Evolutionary conservation across 1,140 invertebrate species (phyloP).

Genomic region (Galendromus occidentalis): DNA sequence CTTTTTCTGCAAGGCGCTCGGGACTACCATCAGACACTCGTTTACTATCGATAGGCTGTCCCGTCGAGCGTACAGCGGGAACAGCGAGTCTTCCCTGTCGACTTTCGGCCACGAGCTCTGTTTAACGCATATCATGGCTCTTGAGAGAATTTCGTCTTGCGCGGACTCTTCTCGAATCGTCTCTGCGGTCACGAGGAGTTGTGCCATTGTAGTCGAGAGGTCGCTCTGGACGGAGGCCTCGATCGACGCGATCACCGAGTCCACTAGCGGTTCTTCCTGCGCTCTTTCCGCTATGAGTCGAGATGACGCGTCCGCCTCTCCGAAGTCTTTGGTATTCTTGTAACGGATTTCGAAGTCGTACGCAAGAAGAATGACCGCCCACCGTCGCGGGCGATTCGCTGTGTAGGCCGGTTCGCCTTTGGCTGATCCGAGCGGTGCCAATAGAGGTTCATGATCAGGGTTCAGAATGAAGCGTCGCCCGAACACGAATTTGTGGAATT

Average conservation of each 20-base stretch:
- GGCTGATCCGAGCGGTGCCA: constrained; percentile 23
- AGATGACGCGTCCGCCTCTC: constrained; percentile 21
- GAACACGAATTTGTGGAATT: constrained; percentile 33
- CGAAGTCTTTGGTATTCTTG: constrained; percentile 15
- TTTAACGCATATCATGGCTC: neutral
- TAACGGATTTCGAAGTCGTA: constrained; percentile 27
- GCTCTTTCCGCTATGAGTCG: neutral
- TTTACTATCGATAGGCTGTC: neutral
- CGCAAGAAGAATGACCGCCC: constrained; percentile 23
- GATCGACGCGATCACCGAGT: neutral
- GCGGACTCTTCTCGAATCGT: neutral
- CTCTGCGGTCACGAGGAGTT: neutral
- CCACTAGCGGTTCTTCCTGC: neutral
- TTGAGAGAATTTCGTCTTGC: neutral
- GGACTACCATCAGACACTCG: constrained; percentile 18
- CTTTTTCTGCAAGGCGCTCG: constrained; percentile 15
- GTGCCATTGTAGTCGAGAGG: neutral
- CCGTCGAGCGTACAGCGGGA: neutral
- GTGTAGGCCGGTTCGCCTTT: constrained; percentile 21
- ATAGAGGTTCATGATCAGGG: constrained; percentile 32
- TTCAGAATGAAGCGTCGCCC: constrained; percentile 26
- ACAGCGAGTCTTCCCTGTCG: neutral
- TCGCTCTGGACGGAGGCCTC: neutral
- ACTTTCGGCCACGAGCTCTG: neutral
- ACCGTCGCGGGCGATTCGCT: constrained; percentile 25